phyloP scores from a whole-genome alignment of 1,140 invertebrate genomes.

The Drosophila subpulchrella region DNA sequence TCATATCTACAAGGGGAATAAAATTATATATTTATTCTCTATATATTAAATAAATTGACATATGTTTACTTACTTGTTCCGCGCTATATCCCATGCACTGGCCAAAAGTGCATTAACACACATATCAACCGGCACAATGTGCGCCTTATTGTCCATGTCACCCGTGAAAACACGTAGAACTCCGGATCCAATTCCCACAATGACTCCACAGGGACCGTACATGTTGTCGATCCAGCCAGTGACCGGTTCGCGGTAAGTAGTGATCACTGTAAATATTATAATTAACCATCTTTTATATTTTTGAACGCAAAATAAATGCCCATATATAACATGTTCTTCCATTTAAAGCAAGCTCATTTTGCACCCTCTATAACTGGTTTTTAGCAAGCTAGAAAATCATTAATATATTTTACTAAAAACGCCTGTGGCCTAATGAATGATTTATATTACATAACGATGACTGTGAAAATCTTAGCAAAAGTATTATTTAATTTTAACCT shows the following conservation, averaged over 20 bases:
- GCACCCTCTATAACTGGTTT: background rate
- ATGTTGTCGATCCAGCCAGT: slow-evolving; percentile 95
- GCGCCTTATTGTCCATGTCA: slow-evolving; percentile 87
- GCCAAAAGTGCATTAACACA: slow-evolving; percentile 92
- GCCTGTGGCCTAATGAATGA: background rate
- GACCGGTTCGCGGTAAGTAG: slow-evolving; percentile 91
- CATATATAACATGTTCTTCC: background rate
- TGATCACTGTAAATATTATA: slow-evolving; percentile 87
- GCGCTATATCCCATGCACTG: slow-evolving; percentile 89
- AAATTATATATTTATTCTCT: background rate
- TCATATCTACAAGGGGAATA: slow-evolving; percentile 52
- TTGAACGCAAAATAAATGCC: background rate
- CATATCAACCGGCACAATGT: slow-evolving; percentile 94
- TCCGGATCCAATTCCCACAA: slow-evolving; percentile 90
- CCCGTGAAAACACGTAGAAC: slow-evolving; percentile 90
- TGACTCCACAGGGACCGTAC: slow-evolving; percentile 93
- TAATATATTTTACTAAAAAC: background rate
- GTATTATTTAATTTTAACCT: background rate
- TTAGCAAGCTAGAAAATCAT: background rate
- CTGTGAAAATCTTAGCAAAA: background rate
- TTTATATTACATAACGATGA: slow-evolving; percentile 6
- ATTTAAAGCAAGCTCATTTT: background rate
- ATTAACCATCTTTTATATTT: too few relatives aligned
- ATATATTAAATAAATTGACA: background rate
- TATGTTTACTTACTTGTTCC: slow-evolving; percentile 65